phyloP scores from a whole-genome alignment of 2,113 vertebrate species.

The Hiodon alosoides region DNA sequence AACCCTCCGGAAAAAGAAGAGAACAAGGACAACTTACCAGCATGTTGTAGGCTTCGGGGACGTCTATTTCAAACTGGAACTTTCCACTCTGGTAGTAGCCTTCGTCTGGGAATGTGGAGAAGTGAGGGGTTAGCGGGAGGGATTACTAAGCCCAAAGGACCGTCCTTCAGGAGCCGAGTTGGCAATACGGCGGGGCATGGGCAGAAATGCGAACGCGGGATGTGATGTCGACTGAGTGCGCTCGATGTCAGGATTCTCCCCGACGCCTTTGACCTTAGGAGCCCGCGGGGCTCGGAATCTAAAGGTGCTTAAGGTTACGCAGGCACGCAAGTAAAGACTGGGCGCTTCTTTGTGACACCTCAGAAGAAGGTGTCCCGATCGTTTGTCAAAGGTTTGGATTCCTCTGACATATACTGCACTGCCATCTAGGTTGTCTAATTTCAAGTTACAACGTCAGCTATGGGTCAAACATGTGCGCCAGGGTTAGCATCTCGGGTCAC shows the following conservation, averaged over 20 bases:
- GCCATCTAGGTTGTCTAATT: too few relatives aligned
- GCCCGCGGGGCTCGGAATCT: neutral
- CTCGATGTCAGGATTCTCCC: too few relatives aligned
- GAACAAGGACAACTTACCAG: constrained; percentile 79
- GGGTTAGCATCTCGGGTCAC: too few relatives aligned
- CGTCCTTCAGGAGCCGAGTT: neutral
- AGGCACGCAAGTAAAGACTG: neutral
- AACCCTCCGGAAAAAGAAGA: neutral
- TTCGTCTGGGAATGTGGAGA: constrained; percentile 73
- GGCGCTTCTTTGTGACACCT: neutral
- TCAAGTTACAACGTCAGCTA: too few relatives aligned
- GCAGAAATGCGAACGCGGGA: too few relatives aligned
- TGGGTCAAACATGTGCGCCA: too few relatives aligned
- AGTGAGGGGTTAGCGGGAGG: constrained; percentile 22
- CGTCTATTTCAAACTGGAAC: constrained; percentile 96
- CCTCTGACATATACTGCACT: too few relatives aligned
- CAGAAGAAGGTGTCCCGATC: too few relatives aligned
- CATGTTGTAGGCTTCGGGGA: constrained; percentile 99
- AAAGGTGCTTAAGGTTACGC: neutral
- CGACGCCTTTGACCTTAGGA: neutral
- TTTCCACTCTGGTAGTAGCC: constrained; percentile 96
- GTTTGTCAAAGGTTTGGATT: too few relatives aligned
- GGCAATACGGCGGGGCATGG: too few relatives aligned
- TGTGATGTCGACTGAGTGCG: too few relatives aligned
- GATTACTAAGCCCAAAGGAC: too few relatives aligned